phyloP scores from a whole-genome alignment of 2,888 invertebrate species.

The Drosophila yooni region DNA sequence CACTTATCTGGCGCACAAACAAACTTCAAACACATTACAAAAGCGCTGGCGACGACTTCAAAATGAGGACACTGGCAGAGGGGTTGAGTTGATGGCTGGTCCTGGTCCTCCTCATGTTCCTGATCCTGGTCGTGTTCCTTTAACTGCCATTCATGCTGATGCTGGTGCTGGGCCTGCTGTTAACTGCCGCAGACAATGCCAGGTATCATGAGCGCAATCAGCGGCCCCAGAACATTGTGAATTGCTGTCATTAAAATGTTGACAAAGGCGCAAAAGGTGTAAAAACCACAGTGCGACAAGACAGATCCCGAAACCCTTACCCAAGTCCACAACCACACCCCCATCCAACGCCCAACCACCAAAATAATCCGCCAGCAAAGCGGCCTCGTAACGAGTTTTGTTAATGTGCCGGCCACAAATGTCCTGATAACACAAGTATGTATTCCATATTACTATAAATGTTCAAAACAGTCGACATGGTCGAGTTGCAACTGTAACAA shows the following conservation, averaged over 20 bases:
- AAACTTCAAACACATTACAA: constrained; percentile 67
- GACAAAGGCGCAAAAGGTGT: constrained; percentile 79
- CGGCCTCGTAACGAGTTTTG: constrained; percentile 63
- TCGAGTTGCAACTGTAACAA: not conserved
- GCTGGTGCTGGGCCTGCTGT: constrained; percentile 10
- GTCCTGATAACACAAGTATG: constrained; percentile 24
- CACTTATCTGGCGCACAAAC: constrained; percentile 68
- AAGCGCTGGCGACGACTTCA: constrained; percentile 13
- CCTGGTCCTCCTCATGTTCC: constrained; percentile 4
- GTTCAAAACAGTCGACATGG: not conserved
- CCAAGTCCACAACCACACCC: not conserved
- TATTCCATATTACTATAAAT: not conserved
- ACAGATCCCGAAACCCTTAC: constrained; percentile 22
- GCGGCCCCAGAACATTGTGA: constrained; percentile 62
- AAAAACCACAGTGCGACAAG: constrained; percentile 61
- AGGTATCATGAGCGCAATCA: constrained; percentile 71
- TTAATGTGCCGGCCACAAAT: constrained; percentile 68
- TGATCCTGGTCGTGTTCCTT: constrained; percentile 3
- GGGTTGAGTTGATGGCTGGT: constrained; percentile 20
- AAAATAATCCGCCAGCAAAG: constrained; percentile 3
- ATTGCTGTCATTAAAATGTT: constrained; percentile 81
- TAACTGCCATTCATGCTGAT: constrained; percentile 1
- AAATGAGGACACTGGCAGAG: not conserved
- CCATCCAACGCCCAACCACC: not conserved
- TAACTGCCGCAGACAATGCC: constrained; percentile 61